Conservation (phyloP, 1,140 invertebrate genomes). For the Cotesia glomerata region DNA sequence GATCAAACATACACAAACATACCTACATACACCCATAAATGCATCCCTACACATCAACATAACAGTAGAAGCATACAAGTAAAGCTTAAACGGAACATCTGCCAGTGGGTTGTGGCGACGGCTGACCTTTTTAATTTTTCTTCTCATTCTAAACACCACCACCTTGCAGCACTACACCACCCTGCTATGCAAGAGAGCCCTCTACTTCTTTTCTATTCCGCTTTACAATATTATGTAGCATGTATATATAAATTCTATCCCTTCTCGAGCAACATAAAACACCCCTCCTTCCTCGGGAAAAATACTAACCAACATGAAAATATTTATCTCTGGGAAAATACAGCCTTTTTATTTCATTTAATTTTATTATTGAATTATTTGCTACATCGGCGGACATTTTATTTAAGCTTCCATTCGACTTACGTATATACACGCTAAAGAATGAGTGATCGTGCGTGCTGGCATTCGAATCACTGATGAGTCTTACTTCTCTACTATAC, state of each 20-base stretch:
- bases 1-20: too few relatives aligned
- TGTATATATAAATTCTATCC: too few relatives aligned
- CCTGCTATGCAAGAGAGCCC: conserved; percentile 8
- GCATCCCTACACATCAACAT: too few relatives aligned
- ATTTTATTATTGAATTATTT: too few relatives aligned
- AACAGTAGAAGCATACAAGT: too few relatives aligned
- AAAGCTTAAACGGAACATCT: conserved; percentile 56
- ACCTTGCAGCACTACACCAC: conserved; percentile 47
- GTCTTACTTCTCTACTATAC: background rate
- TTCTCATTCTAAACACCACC: conserved; percentile 36
- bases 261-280: too few relatives aligned
- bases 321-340: background rate
- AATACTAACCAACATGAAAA: too few relatives aligned
- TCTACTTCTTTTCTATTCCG: background rate
- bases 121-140: conserved; percentile 9
- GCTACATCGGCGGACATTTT: too few relatives aligned
- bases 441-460: conserved; percentile 33
- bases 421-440: background rate
- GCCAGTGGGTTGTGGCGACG: conserved; percentile 49
- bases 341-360: too few relatives aligned
- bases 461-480: conserved; percentile 44
- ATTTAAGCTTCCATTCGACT: too few relatives aligned
- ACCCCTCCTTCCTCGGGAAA: background rate
- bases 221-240: too few relatives aligned
- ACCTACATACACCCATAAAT: too few relatives aligned